Percentiles rank a stretch among this genome's conserved stretches.
phyloP scores from a whole-genome alignment of 1,140 invertebrate genomes.

The Phenacoccus solenopsis region DNA sequence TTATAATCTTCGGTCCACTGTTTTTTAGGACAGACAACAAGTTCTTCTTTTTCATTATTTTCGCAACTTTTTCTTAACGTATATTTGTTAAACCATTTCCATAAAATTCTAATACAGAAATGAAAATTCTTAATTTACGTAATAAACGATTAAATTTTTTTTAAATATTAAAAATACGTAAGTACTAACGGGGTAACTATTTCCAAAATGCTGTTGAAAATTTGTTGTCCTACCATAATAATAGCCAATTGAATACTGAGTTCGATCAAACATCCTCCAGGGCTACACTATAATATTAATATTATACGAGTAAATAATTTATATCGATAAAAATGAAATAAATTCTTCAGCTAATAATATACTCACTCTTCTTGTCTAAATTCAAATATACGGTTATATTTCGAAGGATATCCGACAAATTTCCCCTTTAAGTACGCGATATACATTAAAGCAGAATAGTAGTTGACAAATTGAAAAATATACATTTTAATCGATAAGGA shows the following conservation, averaged over 20 bases:
- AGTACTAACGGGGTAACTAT: slow-evolving; percentile 50
- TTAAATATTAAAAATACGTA: not conserved
- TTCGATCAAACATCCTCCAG: slow-evolving; percentile 86
- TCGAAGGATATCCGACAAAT: slow-evolving; percentile 68
- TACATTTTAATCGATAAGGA: slow-evolving; percentile 94
- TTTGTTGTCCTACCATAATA: slow-evolving; percentile 93
- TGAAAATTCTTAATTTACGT: not conserved
- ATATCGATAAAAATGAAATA: no score
- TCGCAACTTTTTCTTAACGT: not conserved
- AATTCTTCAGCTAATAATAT: not conserved
- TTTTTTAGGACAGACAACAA: slow-evolving; percentile 30
- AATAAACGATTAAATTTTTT: not conserved
- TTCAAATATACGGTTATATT: slow-evolving; percentile 60
- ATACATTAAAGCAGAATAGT: slow-evolving; percentile 97
- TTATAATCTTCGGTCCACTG: slow-evolving; percentile 89
- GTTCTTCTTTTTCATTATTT: slow-evolving; percentile 27
- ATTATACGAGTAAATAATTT: not conserved
- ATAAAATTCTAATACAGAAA: not conserved
- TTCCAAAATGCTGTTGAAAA: slow-evolving; percentile 81
- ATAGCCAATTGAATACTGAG: slow-evolving; percentile 87
- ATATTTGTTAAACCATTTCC: not conserved
- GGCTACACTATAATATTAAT: slow-evolving; percentile 46
- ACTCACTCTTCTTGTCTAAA: slow-evolving; percentile 66
- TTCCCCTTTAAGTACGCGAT: slow-evolving; percentile 97
- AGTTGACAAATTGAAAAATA: slow-evolving; percentile 94